Conservation (phyloP, 2,797 vertebrate species). For the Sebastes jordani region DNA sequence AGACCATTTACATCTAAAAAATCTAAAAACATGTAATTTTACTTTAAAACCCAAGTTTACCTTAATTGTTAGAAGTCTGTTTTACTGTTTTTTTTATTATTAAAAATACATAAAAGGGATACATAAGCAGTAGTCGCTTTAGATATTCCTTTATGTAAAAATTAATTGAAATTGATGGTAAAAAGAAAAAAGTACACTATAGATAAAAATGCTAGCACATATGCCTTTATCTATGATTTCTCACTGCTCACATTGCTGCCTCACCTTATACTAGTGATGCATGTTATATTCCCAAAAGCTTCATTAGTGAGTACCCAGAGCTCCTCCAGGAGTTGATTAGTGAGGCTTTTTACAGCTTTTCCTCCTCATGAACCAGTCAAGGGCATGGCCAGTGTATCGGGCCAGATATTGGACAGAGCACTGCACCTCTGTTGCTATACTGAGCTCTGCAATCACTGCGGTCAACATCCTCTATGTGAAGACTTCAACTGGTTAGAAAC, state of each 20-base stretch:
- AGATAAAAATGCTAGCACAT: too few relatives aligned
- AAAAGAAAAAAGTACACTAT: too few relatives aligned
- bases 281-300: not conserved
- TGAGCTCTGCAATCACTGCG: not conserved
- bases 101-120: too few relatives aligned
- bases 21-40: too few relatives aligned
- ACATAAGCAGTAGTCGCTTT: too few relatives aligned
- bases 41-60: too few relatives aligned
- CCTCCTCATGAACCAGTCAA: conserved; percentile 44
- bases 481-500: not conserved
- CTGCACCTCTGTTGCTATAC: not conserved
- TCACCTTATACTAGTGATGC: not conserved
- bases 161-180: too few relatives aligned
- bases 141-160: too few relatives aligned
- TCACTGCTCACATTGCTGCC: not conserved
- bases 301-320: not conserved
- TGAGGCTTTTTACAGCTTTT: conserved; percentile 23
- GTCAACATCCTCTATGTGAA: not conserved
- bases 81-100: too few relatives aligned
- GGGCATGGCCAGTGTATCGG: not conserved
- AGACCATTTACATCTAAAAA: too few relatives aligned
- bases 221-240: too few relatives aligned
- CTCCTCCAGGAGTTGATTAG: conserved; percentile 32
- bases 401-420: conserved; percentile 15
- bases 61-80: too few relatives aligned